Evolutionary conservation across 2,113 vertebrate genomes (phyloP).

Genomic region (Catharus minimus): DNA sequence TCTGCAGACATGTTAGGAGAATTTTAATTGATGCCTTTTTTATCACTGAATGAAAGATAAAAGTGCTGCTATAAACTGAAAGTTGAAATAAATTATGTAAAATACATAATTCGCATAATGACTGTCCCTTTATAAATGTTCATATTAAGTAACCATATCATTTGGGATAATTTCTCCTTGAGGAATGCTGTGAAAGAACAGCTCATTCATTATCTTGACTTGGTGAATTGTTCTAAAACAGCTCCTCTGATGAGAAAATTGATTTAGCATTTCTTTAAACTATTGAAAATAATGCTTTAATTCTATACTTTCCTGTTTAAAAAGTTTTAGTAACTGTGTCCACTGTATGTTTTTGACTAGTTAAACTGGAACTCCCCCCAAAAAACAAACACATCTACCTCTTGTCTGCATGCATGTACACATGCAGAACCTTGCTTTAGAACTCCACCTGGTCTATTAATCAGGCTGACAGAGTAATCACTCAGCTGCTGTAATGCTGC

Average conservation of each 20-base stretch:
- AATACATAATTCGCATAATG: conserved; percentile 61
- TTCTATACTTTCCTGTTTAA: neutral
- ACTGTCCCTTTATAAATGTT: conserved; percentile 62
- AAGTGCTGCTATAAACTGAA: conserved; percentile 44
- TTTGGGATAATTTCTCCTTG: conserved; percentile 53
- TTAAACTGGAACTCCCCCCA: neutral
- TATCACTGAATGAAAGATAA: conserved; percentile 40
- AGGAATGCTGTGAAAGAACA: conserved; percentile 43
- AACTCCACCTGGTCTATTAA: neutral
- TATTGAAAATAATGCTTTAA: conserved; percentile 28
- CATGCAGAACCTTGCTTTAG: neutral
- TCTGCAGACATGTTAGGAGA: conserved; percentile 24
- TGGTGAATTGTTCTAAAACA: conserved; percentile 54
- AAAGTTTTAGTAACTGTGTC: neutral
- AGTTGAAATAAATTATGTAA: conserved; percentile 62
- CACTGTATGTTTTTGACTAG: neutral
- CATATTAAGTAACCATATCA: conserved; percentile 54
- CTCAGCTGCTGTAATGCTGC: neutral
- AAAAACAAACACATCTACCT: neutral
- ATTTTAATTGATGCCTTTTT: conserved; percentile 62
- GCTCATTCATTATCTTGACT: conserved; percentile 62
- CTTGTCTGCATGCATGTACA: neutral
- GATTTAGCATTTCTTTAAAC: conserved; percentile 57
- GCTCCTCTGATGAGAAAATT: conserved; percentile 31
- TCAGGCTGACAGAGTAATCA: neutral